phyloP scores from a whole-genome alignment of 2,888 invertebrate genomes.

The Limnephilus auricula region DNA sequence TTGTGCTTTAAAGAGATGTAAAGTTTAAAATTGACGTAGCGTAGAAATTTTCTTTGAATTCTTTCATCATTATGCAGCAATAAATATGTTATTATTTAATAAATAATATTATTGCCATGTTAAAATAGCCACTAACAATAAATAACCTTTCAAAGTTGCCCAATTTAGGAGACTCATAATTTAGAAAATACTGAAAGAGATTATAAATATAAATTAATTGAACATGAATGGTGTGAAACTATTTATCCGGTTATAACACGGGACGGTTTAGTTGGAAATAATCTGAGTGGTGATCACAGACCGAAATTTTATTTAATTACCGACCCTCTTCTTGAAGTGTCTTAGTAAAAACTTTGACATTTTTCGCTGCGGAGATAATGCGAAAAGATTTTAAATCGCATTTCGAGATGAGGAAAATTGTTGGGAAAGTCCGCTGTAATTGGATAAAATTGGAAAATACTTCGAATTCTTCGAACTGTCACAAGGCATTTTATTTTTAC shows the following conservation, averaged over 20 bases:
- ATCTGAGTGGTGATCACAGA: conserved; percentile 14
- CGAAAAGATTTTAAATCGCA: conserved; percentile 64
- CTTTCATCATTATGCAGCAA: too few relatives aligned
- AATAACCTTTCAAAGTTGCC: too few relatives aligned
- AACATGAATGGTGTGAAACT: not conserved
- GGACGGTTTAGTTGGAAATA: conserved; percentile 10
- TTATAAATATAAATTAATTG: not conserved
- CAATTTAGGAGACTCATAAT: too few relatives aligned
- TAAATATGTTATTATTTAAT: too few relatives aligned
- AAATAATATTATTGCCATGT: too few relatives aligned
- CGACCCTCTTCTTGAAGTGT: conserved; percentile 53
- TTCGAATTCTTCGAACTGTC: conserved; percentile 48
- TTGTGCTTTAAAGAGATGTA: too few relatives aligned
- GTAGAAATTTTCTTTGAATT: too few relatives aligned
- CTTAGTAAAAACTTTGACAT: conserved; percentile 62
- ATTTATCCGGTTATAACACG: not conserved
- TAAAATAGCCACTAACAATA: too few relatives aligned
- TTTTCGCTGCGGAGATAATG: conserved; percentile 60
- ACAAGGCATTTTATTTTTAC: conserved; percentile 31
- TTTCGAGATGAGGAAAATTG: conserved; percentile 62
- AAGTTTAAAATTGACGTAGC: too few relatives aligned
- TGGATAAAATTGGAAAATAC: conserved; percentile 63
- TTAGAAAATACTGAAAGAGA: not conserved
- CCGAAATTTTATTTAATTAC: conserved; percentile 63
- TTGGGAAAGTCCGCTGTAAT: conserved; percentile 60